phyloP scores from a whole-genome alignment of 2,113 vertebrate genomes.

The Cichladusa arquata region DNA sequence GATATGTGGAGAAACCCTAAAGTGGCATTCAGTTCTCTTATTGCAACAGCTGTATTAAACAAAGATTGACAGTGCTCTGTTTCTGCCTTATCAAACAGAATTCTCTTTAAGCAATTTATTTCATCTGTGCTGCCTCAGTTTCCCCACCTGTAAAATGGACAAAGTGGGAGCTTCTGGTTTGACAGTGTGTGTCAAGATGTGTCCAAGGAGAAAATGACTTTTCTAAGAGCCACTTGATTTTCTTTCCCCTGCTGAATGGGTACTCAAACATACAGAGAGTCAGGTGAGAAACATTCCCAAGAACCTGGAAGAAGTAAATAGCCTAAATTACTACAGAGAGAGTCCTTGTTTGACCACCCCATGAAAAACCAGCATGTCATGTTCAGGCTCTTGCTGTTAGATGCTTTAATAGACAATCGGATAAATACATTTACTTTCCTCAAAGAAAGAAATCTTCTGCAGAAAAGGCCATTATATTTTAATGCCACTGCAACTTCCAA shows the following conservation, averaged over 20 bases:
- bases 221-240: neutral
- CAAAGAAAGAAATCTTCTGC: neutral
- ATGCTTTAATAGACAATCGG: neutral
- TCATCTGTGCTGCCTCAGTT: neutral
- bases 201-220: neutral
- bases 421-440: neutral
- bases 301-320: neutral
- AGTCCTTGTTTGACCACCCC: neutral
- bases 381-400: neutral
- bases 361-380: neutral
- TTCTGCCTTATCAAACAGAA: neutral
- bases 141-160: neutral
- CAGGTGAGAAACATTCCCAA: neutral
- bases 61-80: neutral
- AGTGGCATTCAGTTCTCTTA: neutral
- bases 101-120: neutral
- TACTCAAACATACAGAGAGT: neutral
- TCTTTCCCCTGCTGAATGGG: neutral
- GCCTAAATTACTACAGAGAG: neutral
- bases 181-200: neutral
- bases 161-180: neutral
- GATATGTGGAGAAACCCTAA: neutral
- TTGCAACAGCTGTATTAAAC: neutral
- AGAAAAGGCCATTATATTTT: neutral
- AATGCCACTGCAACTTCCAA: neutral